Evolutionary conservation across 2,888 invertebrate genomes (phyloP).

Genomic region (Boloria selene): DNA sequence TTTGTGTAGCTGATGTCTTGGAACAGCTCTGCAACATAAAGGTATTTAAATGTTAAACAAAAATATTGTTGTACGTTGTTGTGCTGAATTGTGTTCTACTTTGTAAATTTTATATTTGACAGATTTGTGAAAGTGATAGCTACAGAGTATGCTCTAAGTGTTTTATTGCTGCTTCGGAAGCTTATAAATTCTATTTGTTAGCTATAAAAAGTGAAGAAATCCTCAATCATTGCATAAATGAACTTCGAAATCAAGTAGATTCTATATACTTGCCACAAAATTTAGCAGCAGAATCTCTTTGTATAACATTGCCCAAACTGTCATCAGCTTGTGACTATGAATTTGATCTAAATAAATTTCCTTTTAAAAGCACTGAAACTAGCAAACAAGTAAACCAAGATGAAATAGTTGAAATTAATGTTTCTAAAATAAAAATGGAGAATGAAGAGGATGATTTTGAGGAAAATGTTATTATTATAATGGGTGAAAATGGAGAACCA

Average conservation of each 20-base stretch:
- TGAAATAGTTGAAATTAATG: constrained; percentile 7
- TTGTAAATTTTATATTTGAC: constrained; percentile 38
- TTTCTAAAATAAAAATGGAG: constrained; percentile 31
- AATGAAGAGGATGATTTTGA: constrained; percentile 21
- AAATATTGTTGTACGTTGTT: background rate
- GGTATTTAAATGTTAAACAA: constrained; percentile 15
- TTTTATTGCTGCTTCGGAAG: constrained; percentile 56
- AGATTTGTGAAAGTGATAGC: constrained; percentile 56
- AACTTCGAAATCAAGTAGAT: constrained; percentile 52
- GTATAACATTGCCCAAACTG: constrained; percentile 56
- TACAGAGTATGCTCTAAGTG: constrained; percentile 64
- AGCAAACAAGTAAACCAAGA: constrained; percentile 11
- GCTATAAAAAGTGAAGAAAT: constrained; percentile 57
- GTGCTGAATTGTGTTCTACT: background rate
- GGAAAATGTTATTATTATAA: constrained; percentile 53
- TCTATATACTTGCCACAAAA: constrained; percentile 48
- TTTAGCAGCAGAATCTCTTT: constrained; percentile 48
- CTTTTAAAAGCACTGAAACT: constrained; percentile 34
- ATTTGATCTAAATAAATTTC: constrained; percentile 52
- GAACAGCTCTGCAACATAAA: constrained; percentile 46
- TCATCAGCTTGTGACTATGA: constrained; percentile 49
- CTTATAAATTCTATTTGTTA: constrained; percentile 63
- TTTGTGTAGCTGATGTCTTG: constrained; percentile 65
- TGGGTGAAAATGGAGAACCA: constrained; percentile 50
- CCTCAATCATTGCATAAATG: constrained; percentile 56